phyloP scores from a whole-genome alignment of 2,797 vertebrate genomes.

The Lepus townsendii region DNA sequence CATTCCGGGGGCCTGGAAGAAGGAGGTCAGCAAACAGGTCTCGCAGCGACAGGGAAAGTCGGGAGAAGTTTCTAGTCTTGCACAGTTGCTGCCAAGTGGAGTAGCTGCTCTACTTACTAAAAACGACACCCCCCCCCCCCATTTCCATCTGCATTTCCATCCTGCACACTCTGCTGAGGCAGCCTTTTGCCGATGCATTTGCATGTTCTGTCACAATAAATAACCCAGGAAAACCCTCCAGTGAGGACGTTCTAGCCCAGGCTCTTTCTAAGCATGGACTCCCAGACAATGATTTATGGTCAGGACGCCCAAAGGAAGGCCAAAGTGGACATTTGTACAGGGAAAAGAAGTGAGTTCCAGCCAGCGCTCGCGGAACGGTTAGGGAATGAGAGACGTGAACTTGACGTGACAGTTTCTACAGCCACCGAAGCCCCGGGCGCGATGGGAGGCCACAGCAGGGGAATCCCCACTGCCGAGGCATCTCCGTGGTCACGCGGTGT shows the following conservation, averaged over 20 bases:
- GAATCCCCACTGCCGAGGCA: not conserved
- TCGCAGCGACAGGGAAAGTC: slow-evolving; percentile 75
- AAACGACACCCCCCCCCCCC: slow-evolving; percentile 63
- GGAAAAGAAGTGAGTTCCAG: slow-evolving; percentile 29
- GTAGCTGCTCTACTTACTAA: slow-evolving; percentile 82
- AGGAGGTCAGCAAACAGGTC: slow-evolving; percentile 82
- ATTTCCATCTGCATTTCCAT: slow-evolving; percentile 74
- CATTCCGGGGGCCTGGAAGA: slow-evolving; percentile 70
- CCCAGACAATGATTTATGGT: slow-evolving; percentile 23
- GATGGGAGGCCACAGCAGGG: not conserved
- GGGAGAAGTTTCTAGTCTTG: slow-evolving; percentile 68
- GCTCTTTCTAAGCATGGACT: slow-evolving; percentile 44
- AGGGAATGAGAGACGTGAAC: not conserved
- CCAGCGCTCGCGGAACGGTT: not conserved
- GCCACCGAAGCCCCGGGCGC: rapidly evolving
- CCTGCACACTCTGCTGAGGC: slow-evolving; percentile 70
- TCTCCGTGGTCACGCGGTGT: rapidly evolving
- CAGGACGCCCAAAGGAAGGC: not conserved
- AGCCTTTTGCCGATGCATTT: slow-evolving; percentile 80
- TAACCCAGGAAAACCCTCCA: slow-evolving; percentile 63
- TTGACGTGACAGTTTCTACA: not conserved
- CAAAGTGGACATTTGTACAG: not conserved
- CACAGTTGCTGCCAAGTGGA: slow-evolving; percentile 67
- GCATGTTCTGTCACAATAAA: slow-evolving; percentile 76
- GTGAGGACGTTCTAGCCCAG: not conserved